Base-by-base conservation (phyloP, 2,113 vertebrate species). In the Symphodus melops region DNA sequence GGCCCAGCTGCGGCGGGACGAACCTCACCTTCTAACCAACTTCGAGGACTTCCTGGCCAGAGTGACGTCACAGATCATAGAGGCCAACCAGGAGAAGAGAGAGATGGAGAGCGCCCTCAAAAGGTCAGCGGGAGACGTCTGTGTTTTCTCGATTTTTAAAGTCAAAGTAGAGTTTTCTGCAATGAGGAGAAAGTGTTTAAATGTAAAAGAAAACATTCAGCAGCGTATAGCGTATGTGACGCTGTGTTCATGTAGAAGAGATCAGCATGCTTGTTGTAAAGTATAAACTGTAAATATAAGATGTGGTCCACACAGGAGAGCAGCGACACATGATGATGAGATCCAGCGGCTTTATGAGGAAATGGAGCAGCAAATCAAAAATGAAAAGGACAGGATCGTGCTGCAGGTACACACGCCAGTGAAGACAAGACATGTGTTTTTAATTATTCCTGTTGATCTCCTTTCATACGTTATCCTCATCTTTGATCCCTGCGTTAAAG, bases 321-420 rank as follows among this genome's bases (percentile, higher is more conserved):
- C 94, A 46, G 93, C 94, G 21, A 94, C 94, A 17, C 96, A 97
- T 51, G 95, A 96, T 81, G 90, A 95, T 89, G 96, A 99, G 93
- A 96, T 97, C 72, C 94, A 96, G 51, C 92, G 92, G 33, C 94
- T 99, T 0, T 98, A 97, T 23, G 96, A 97, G 62, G 98, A 99
- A 93, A 98, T 98, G 97, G 97, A 98, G 60, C 96, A 96, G 64
- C 96, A 98, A 81, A 97, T 99, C 71, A 97, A 96, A 86, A 95
- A 75, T 3, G 97, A 98, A 85, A 96, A 96, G 72, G 96, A 98
- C 20, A 91, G 92, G 69, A 95, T 98, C 84, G 88, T 96, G 14
- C 82, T 96, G 75, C 95, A 97, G 92, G 97, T 97, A 83, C 46
- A 77, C 0, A 21, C 19, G 1, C 23, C 10, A 17, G 1, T 5